A percentile compares a stretch with the other conserved stretches of the same genome.
These are phyloP conservation scores for Centroberyx gerrardi DNA, from an alignment of 2,797 vertebrate genomes.

Conservation along the genomic window DNA sequence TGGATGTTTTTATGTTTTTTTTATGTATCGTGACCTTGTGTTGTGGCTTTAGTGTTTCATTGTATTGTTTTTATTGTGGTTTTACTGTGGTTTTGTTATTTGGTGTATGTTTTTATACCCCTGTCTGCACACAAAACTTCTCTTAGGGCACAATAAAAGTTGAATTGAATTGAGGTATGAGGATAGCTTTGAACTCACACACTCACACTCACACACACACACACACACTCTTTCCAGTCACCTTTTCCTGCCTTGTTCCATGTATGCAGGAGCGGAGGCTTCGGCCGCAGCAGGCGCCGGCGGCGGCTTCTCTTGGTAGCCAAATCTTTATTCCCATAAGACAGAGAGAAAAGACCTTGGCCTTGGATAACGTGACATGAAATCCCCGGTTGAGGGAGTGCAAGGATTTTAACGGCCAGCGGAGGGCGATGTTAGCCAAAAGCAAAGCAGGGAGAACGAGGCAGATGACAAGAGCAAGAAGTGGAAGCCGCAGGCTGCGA, in stretches of 20 bases:
- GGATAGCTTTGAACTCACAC: no score
- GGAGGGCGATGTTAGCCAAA: background rate
- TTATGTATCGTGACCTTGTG: no score
- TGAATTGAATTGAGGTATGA: no score
- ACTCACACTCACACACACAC: background rate
- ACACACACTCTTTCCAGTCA: conserved; percentile 31
- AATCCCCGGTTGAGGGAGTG: background rate
- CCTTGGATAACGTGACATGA: background rate
- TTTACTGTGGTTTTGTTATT: no score
- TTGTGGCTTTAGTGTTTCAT: no score
- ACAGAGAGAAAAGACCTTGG: conserved; percentile 40
- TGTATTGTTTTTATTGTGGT: no score
- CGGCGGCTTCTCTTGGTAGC: conserved; percentile 39
- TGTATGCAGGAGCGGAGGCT: conserved; percentile 14
- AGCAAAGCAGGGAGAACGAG: conserved; percentile 4
- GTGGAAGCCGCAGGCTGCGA: background rate
- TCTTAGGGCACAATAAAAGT: no score
- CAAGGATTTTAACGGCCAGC: background rate
- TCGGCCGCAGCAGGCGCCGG: conserved; percentile 21
- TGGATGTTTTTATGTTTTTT: no score
- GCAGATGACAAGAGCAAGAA: background rate
- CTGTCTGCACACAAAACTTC: no score
- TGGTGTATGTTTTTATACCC: no score
- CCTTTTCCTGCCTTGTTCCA: conserved; percentile 67
- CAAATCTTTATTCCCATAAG: conserved; percentile 64